Evolutionary conservation across 2,797 vertebrate genomes (phyloP).

Genomic region (Trichosurus vulpecula): DNA sequence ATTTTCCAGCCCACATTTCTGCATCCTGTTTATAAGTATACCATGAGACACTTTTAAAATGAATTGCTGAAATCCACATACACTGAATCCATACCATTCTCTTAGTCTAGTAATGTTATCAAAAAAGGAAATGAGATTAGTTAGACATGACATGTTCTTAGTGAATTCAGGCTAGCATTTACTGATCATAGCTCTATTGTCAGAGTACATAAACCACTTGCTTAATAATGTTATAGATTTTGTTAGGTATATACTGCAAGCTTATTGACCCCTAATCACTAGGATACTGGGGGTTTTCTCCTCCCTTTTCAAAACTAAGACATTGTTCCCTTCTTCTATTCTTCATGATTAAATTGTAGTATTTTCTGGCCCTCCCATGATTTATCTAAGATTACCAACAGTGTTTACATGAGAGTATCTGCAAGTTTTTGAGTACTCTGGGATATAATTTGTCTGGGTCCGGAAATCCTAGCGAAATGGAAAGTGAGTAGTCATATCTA

Average conservation of each 20-base stretch:
- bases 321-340: background rate
- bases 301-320: background rate
- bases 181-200: background rate
- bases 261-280: background rate
- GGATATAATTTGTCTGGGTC: background rate
- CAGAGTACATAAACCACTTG: background rate
- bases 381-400: background rate
- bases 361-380: background rate
- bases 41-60: background rate
- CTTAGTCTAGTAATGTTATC: background rate
- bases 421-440: background rate
- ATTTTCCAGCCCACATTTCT: constrained; percentile 29
- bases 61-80: background rate
- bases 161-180: background rate
- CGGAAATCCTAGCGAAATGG: background rate
- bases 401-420: background rate
- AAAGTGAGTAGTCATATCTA: background rate
- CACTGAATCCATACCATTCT: background rate
- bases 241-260: background rate
- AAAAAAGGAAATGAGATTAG: background rate
- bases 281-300: background rate
- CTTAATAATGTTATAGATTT: constrained; percentile 8
- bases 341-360: background rate
- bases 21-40: background rate
- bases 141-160: background rate